Evolutionary conservation across 2,797 vertebrate genomes (phyloP).

Genomic region (Enteromius thamalakanensis): DNA sequence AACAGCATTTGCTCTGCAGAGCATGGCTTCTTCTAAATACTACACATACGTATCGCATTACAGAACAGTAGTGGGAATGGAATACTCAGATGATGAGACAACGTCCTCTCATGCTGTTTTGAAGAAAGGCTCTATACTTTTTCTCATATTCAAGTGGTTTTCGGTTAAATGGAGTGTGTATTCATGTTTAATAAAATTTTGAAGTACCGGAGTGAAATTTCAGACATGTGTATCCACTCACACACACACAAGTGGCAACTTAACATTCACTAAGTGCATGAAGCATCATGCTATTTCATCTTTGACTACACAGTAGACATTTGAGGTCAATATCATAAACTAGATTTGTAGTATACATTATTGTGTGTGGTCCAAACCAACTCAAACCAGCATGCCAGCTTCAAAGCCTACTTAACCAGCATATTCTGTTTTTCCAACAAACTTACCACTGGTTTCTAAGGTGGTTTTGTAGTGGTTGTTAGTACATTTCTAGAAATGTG

Average conservation of each 20-base stretch:
- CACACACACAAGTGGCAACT: slow-evolving; percentile 41
- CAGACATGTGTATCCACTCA: slow-evolving; percentile 1
- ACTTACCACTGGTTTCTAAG: neutral
- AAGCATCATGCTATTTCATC: slow-evolving; percentile 17
- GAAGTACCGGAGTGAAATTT: neutral
- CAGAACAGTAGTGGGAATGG: slow-evolving; percentile 39
- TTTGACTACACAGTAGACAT: neutral
- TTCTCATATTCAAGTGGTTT: neutral
- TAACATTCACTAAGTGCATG: slow-evolving; percentile 48
- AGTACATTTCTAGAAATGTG: neutral
- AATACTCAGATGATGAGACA: slow-evolving; percentile 48
- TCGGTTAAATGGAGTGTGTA: neutral
- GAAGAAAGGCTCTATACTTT: neutral
- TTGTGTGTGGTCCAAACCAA: neutral
- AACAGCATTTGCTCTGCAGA: slow-evolving; percentile 94
- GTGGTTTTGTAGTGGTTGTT: neutral
- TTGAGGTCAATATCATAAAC: neutral
- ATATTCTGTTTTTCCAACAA: too few species aligned
- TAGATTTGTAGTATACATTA: neutral
- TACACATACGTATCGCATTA: slow-evolving; percentile 32
- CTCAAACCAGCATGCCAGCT: too few species aligned
- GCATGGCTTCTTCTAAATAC: slow-evolving; percentile 82
- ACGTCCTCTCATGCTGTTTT: slow-evolving; percentile 5
- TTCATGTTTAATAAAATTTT: neutral
- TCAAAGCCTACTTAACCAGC: too few species aligned